Evolutionary conservation across 2,113 vertebrate species (phyloP), one percentile per base, ranked within the genome.

Genomic region (Henicopernis longicauda): DNA sequence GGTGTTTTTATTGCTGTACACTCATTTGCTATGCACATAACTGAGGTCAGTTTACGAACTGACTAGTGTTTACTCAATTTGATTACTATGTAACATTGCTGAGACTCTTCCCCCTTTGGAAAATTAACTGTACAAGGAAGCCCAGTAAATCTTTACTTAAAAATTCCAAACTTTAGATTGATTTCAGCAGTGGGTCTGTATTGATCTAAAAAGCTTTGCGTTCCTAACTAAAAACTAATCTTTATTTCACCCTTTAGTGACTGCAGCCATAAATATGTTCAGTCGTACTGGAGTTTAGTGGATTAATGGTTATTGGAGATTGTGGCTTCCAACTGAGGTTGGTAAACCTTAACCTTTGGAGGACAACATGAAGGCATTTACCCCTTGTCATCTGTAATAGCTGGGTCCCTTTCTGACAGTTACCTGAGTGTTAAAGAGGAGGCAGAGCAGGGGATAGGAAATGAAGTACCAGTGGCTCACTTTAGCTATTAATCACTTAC

Each of bases 201-300:
- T 98, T 98, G 98, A 98, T 98, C 98, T 97, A 89, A 96, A 97
- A 98, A 98, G 98, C 97, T 98, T 98, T 98, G 98, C 97, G 97
- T 98, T 98, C 98, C 98, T 98, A 98, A 98, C 98, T 98, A 98
- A 98, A 98, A 98, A 98, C 98, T 98, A 98, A 98, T 98, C 98
- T 98, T 98, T 98, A 98, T 98, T 98, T 98, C 98, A 98, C 98
- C 98, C 97, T 98, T 98, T 98, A 98, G 98, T 98, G 98, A 97
- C 98, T 98, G 95, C 98, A 98, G 98, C 92, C 97, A 96, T 98
- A 98, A 98, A 98, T 98, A 98, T 98, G 98, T 95, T 98, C 96
- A 81, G 95, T 97, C 49, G 70, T 96, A 97, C 97, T 96, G 95
- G 97, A 97, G 96, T 91, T 97, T 97, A 98, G 97, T 97, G 96